Conservation (phyloP, 1,140 invertebrate genomes). For the Drosophila insularis region DNA sequence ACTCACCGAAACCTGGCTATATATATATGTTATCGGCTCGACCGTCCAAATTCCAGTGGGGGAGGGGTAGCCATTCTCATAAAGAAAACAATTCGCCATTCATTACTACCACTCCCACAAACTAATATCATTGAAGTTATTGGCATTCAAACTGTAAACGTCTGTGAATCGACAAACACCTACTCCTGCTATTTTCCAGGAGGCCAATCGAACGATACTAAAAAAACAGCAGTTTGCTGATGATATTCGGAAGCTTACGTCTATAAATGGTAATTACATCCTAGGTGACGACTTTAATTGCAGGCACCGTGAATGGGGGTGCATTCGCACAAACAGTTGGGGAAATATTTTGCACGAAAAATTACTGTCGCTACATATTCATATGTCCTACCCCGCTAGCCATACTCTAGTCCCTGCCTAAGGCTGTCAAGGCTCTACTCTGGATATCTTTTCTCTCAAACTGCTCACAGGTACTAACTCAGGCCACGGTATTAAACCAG, state of each 20-base stretch:
- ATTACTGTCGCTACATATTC: no score
- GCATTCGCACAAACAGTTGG: neutral
- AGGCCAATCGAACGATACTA: neutral
- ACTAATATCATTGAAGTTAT: conserved; percentile 14
- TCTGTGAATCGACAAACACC: conserved; percentile 3
- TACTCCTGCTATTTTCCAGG: conserved; percentile 12
- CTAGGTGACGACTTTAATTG: neutral
- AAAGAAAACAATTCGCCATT: conserved; percentile 12
- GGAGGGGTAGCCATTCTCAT: neutral
- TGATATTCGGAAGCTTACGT: conserved; percentile 11
- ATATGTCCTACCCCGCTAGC: no score
- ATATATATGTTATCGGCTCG: no score
- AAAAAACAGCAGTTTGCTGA: conserved; percentile 16
- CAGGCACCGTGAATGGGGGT: neutral
- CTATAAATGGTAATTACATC: neutral
- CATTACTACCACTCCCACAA: conserved; percentile 13
- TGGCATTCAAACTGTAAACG: conserved; percentile 10
- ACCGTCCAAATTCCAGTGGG: no score
- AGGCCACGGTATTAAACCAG: conserved; percentile 3
- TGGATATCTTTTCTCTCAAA: no score
- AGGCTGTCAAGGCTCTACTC: no score
- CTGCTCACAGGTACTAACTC: neutral
- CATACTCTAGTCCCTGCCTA: no score
- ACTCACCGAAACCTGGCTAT: no score
- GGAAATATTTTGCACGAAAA: no score